These are phyloP conservation scores for Agelas oroides DNA, from an alignment of 37 sponge, comb jelly and placozoan genomes.

Conservation along the genomic window DNA sequence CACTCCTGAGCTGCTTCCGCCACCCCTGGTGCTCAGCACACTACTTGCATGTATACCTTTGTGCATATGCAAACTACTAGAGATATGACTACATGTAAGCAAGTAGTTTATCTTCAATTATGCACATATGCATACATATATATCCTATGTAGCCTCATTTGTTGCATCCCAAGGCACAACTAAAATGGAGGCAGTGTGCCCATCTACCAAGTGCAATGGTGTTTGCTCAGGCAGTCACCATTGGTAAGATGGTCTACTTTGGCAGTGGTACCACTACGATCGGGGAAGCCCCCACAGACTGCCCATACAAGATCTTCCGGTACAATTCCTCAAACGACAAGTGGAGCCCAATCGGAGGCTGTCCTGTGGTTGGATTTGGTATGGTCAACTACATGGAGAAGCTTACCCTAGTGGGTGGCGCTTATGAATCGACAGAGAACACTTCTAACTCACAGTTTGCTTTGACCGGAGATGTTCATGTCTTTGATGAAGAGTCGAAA, in stretches of 20 bases:
- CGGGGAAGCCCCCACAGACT: constrained; percentile 17
- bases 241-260: constrained; percentile 44
- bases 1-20: no score
- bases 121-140: no score
- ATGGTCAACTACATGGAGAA: constrained; percentile 35
- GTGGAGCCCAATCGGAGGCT: constrained; percentile 34
- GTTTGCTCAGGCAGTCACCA: constrained; percentile 56
- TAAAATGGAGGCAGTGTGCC: constrained; percentile 46
- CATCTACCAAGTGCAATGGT: constrained; percentile 51
- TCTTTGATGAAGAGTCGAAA: not conserved
- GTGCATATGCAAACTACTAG: no score
- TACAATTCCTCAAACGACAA: constrained; percentile 19
- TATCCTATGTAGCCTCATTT: constrained; percentile 54
- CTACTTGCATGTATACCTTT: no score
- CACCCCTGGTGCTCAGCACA: no score
- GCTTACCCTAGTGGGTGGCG: constrained; percentile 57
- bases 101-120: not conserved
- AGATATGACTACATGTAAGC: no score
- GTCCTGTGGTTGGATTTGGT: constrained; percentile 58
- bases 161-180: constrained; percentile 40
- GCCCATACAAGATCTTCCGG: constrained; percentile 40
- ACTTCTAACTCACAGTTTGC: constrained; percentile 11
- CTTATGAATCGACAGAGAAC: constrained; percentile 18
- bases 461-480: constrained; percentile 34
- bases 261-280: constrained; percentile 61